Evolutionary conservation across 2,888 invertebrate genomes (phyloP), one percentile per base, ranked within the genome.

Genomic region (Dione vanillae): DNA sequence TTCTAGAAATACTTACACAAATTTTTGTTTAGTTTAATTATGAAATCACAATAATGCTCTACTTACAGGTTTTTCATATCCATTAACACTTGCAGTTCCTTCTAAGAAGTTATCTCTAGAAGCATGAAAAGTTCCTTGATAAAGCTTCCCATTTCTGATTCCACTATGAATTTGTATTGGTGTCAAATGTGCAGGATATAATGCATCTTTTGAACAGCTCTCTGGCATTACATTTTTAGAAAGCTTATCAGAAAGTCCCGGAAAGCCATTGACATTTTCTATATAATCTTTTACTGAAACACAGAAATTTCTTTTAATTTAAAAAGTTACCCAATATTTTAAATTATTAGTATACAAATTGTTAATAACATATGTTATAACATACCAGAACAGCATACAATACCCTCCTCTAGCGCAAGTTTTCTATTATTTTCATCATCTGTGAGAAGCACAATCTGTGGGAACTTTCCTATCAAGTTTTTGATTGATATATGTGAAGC

Each of bases 21-120:
- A 20, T 1, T 8, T 6, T 27, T 27, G 27, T 27, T 27, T 5
- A 27, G 5, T 27, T 3, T 3, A 27, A 27, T 27, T 27, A 27
- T 27, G 5, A 27, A 27, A 27, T 27, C 27, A 27, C 5, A 14
- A 52, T 1, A 1, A n/a, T 2, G 9, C 8, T 35, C 11, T 64
- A 89, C 94, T 94, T 92, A 98, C 97, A 83, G 96, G 94, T 88
- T 97, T 96, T 43, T 98, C 97, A 83, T 95, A 95, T 14, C 95
- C 95, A 80, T 96, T 97, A 1, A 98, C 96, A 84, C 95, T 96
- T 10, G 98, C 97, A 73, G 94, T 95, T 11, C 98, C 99, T 89
- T 99, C 99, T 14, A 99, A 92, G 84, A 97, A 99, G 88, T 99
- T 99, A 81, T 99, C 98, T 65, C 97, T 94, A 0, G 98, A 98